phyloP scores from a whole-genome alignment of 2,113 vertebrate genomes.

The Recurvirostra avosetta region DNA sequence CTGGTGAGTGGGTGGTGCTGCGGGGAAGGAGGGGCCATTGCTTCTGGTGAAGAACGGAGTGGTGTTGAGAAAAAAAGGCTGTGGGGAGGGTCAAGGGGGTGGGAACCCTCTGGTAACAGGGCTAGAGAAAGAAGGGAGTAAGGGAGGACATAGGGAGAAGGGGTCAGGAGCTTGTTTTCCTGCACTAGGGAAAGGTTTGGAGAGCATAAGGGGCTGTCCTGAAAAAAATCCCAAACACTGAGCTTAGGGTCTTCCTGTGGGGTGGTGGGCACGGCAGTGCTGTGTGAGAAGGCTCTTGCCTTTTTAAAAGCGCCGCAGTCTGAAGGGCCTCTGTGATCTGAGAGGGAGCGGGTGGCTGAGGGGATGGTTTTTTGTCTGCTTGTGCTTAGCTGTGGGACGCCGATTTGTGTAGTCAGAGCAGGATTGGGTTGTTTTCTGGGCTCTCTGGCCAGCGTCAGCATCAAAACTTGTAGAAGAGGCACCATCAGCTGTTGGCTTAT shows the following conservation, averaged over 20 bases:
- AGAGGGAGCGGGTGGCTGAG: background rate
- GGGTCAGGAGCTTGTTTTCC: background rate
- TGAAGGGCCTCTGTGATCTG: background rate
- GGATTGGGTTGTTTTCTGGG: background rate
- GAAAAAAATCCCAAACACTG: background rate
- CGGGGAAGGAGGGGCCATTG: too few relatives aligned
- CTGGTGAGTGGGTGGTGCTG: constrained; percentile 43
- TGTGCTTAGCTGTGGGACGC: background rate
- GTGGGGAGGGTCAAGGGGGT: too few relatives aligned
- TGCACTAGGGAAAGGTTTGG: too few relatives aligned
- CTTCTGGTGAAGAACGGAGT: background rate
- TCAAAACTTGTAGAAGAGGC: background rate
- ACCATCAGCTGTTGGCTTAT: background rate
- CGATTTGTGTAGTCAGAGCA: too few relatives aligned
- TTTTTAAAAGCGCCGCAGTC: background rate
- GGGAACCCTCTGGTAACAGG: background rate
- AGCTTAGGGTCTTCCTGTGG: background rate
- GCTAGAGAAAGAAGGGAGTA: too few relatives aligned
- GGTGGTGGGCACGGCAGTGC: background rate
- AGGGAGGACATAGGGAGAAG: too few relatives aligned
- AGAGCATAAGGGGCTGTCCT: too few relatives aligned
- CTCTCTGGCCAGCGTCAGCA: background rate
- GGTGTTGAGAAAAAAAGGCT: background rate
- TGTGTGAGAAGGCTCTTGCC: background rate
- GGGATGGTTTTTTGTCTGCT: background rate